These are phyloP conservation scores for Onychorhynchus coronatus DNA, from an alignment of 2,113 vertebrate species.

Conservation along the genomic window DNA sequence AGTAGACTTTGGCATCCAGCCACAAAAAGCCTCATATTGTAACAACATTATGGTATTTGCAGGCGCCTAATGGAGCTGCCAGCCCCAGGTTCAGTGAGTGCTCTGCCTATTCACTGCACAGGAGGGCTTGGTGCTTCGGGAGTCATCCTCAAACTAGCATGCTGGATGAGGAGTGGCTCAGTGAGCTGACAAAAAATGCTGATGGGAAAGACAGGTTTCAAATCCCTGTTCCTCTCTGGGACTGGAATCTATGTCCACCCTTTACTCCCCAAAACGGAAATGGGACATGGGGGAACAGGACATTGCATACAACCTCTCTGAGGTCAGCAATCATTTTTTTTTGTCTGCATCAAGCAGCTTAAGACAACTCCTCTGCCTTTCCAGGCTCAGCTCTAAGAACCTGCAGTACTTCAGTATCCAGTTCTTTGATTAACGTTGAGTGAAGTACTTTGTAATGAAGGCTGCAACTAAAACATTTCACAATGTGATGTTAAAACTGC, in stretches of 20 bases:
- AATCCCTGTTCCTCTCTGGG: neutral
- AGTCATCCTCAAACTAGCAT: neutral
- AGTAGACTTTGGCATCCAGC: slow-evolving; percentile 33
- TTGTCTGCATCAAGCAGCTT: neutral
- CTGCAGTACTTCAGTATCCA: neutral
- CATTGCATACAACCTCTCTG: neutral
- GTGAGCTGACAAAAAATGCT: neutral
- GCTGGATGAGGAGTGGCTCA: neutral
- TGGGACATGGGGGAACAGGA: neutral
- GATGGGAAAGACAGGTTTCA: neutral
- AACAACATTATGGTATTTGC: neutral
- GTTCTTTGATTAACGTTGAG: neutral
- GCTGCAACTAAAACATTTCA: neutral
- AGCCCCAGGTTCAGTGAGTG: neutral
- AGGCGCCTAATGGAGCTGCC: neutral
- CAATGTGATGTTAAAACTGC: neutral
- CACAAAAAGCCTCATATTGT: neutral
- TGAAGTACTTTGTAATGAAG: neutral
- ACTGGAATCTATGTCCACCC: neutral
- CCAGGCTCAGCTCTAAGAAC: neutral
- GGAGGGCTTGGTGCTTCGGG: neutral
- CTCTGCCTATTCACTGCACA: neutral
- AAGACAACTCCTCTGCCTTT: neutral
- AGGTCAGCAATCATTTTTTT: neutral
- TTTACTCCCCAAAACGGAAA: neutral